Percentiles rank a stretch among this genome's conserved stretches.
Evolutionary conservation across 2,888 invertebrate species (phyloP).

Genomic region (Neocrepidodera transversa): DNA sequence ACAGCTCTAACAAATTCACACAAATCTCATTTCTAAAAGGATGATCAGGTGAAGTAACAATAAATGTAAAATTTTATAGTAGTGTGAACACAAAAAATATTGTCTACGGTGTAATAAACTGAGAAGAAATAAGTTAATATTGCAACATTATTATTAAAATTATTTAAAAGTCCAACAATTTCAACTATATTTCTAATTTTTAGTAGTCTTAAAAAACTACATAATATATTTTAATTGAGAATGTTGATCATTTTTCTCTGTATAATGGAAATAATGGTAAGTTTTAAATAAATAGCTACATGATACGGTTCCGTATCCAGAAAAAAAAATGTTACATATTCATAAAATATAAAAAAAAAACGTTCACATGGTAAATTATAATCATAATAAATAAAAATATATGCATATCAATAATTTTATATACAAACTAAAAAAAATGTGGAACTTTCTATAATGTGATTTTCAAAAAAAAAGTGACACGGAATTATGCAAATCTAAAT

Average conservation of each 20-base stretch:
- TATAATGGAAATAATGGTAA: slow-evolving; percentile 27
- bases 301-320: background rate
- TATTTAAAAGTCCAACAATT: slow-evolving; percentile 49
- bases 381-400: too few relatives aligned
- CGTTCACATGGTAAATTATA: too few relatives aligned
- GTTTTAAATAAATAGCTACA: slow-evolving; percentile 42
- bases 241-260: slow-evolving; percentile 27
- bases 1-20: slow-evolving; percentile 59
- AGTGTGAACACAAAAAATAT: slow-evolving; percentile 8
- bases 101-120: slow-evolving; percentile 33
- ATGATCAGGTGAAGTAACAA: slow-evolving; percentile 35
- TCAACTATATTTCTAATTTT: slow-evolving; percentile 38
- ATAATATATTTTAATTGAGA: slow-evolving; percentile 47
- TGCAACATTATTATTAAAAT: slow-evolving; percentile 48
- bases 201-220: slow-evolving; percentile 36
- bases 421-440: too few relatives aligned
- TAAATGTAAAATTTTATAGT: slow-evolving; percentile 33
- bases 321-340: slow-evolving; percentile 24
- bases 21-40: slow-evolving; percentile 52
- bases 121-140: slow-evolving; percentile 34
- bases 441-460: too few relatives aligned
- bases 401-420: too few relatives aligned
- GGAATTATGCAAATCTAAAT: too few relatives aligned
- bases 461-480: too few relatives aligned
- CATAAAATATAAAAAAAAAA: background rate